phyloP scores from a whole-genome alignment of 2,113 vertebrate genomes.

The Peromyscus maniculatus region DNA sequence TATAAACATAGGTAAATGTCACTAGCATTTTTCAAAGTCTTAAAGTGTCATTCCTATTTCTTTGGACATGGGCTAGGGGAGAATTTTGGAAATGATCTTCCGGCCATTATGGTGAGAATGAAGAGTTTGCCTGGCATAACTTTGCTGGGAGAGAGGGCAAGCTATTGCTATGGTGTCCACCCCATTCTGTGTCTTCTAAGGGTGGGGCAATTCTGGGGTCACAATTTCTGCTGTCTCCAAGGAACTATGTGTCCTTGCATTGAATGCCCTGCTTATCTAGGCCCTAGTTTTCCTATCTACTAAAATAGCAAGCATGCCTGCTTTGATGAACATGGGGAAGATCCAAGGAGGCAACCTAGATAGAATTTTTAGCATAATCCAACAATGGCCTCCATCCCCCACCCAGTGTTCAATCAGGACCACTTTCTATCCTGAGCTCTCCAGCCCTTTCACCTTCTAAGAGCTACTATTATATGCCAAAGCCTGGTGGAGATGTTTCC shows the following conservation, averaged over 20 bases:
- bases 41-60: constrained; percentile 1
- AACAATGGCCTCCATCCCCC: background rate
- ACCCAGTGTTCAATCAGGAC: background rate
- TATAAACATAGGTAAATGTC: constrained; percentile 43
- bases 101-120: background rate
- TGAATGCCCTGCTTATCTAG: background rate
- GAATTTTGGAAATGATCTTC: background rate
- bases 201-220: background rate
- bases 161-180: rapidly evolving
- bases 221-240: background rate
- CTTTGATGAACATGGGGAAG: background rate
- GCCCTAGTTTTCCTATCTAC: background rate
- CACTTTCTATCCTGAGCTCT: background rate
- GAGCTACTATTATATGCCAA: background rate
- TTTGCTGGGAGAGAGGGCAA: background rate
- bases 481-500: background rate
- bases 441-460: background rate
- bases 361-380: background rate
- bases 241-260: background rate
- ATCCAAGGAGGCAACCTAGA: background rate
- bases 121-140: background rate
- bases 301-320: background rate
- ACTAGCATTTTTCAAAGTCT: constrained; percentile 35
- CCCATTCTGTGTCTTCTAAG: background rate
- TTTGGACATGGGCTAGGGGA: background rate